Evolutionary conservation across 2,113 vertebrate species (phyloP).

Genomic region (Heteronetta atricapilla): DNA sequence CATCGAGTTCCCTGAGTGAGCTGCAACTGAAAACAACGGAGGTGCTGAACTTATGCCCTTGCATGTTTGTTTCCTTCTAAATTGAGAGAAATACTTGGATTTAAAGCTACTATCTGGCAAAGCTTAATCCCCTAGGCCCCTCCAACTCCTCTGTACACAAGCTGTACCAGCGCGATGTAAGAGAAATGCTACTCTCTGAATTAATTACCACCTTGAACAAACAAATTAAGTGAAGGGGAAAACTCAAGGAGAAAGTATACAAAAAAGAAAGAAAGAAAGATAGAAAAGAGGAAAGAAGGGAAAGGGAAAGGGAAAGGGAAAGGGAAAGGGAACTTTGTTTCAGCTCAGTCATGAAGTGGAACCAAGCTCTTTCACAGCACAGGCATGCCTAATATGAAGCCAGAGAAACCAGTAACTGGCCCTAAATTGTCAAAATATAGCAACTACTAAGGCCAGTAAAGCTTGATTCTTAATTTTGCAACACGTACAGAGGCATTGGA

Average conservation of each 20-base stretch:
- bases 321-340: neutral
- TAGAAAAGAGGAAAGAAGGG: neutral
- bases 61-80: neutral
- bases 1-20: neutral
- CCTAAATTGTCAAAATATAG: neutral
- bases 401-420: neutral
- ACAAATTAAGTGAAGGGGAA: neutral
- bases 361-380: neutral
- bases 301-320: neutral
- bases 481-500: neutral
- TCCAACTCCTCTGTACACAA: neutral
- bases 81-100: neutral
- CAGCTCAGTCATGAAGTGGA: neutral
- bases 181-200: neutral
- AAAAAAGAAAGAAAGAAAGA: neutral
- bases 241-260: neutral
- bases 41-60: neutral
- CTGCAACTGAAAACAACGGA: neutral
- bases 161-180: neutral
- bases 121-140: neutral
- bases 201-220: neutral
- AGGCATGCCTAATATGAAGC: neutral
- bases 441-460: neutral
- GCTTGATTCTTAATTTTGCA: neutral
- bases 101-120: neutral